Evolutionary conservation across 2,113 vertebrate genomes (phyloP), one percentile per base, ranked within the genome.

Genomic region (Dicrurus megarhynchus): DNA sequence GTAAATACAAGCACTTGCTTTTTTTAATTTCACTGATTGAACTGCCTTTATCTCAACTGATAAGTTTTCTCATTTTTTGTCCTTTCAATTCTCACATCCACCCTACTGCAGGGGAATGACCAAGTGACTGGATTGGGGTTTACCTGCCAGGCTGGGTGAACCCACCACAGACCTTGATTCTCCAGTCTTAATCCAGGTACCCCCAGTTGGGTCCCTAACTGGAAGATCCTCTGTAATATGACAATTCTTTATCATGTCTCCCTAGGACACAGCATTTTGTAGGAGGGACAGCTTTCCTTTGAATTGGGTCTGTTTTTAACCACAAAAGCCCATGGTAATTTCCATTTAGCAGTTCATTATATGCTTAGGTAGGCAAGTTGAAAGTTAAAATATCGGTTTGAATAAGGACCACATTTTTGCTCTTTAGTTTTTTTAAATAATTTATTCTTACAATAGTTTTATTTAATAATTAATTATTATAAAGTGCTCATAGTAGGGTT

Each of bases 131-230:
- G n/a, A 4, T 3, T 52, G 17, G 1, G 30, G 6, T 7, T 57
- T 23, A 67, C 8, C 18, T 61, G 17, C 13, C 27, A 73, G 42
- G 15, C 24, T 69, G 28, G 5, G 10, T 49, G 19, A 78, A 50
- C 9, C 14, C 10, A 69, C 9, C 17, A 21, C 13, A 76, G 39
- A 35, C 32, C 13, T 63, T 12, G 39, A 59, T 81, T 57, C 3
- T 68, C 11, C 23, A 42, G 22, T 35, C 53, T 67, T 59, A 68
- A 33, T 52, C 18, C 49, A 57, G 4, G 12, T 49, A 33, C n/a
- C 18, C 23, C 24, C 35, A 32, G 1, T 0, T 17, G 1, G 1
- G 2, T 61, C 6, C 18, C 20, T 49, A 73, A 27, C 6, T 21
- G 13, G 16, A 77, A 64, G 14, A 84, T 8, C 10, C 16, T 61